Percentiles rank a stretch among this genome's conserved stretches.
Conservation (phyloP, 2,888 invertebrate genomes). For the Elegia similella region DNA sequence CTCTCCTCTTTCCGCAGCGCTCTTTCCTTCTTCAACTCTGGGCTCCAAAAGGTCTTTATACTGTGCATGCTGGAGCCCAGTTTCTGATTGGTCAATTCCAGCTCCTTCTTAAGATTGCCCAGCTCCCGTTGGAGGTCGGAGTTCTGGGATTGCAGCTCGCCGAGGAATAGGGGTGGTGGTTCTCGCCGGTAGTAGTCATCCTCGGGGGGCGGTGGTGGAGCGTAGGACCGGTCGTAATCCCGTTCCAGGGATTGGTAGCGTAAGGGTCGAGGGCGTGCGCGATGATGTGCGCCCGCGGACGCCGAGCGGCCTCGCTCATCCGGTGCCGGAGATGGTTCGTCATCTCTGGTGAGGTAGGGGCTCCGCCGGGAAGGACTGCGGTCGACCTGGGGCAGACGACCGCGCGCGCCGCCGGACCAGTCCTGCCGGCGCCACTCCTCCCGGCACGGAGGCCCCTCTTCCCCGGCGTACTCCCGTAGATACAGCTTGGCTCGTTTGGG, state of each 20-base stretch:
- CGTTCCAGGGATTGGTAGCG: conserved; percentile 89
- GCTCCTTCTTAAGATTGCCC: conserved; percentile 93
- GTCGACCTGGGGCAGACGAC: conserved; percentile 91
- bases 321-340: conserved; percentile 91
- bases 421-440: conserved; percentile 79
- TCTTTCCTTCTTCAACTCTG: conserved; percentile 98
- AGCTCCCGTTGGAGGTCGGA: conserved; percentile 96
- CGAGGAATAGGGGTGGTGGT: conserved; percentile 86
- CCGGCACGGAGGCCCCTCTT: conserved; percentile 78
- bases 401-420: conserved; percentile 78
- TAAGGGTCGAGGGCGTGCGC: conserved; percentile 90
- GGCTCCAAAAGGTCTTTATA: conserved; percentile 99
- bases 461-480: conserved; percentile 80
- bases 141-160: conserved; percentile 96
- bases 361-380: conserved; percentile 93
- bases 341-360: conserved; percentile 88
- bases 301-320: conserved; percentile 90
- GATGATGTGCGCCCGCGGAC: conserved; percentile 86
- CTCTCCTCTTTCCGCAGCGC: conserved; percentile 98
- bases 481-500: conserved; percentile 78
- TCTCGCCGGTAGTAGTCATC: conserved; percentile 81
- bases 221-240: conserved; percentile 92
- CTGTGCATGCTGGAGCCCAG: conserved; percentile 99
- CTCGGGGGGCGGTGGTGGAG: conserved; percentile 90
- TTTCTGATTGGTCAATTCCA: conserved; percentile 98